Conservation (phyloP, 1,140 invertebrate genomes). For the Asobara japonica region DNA sequence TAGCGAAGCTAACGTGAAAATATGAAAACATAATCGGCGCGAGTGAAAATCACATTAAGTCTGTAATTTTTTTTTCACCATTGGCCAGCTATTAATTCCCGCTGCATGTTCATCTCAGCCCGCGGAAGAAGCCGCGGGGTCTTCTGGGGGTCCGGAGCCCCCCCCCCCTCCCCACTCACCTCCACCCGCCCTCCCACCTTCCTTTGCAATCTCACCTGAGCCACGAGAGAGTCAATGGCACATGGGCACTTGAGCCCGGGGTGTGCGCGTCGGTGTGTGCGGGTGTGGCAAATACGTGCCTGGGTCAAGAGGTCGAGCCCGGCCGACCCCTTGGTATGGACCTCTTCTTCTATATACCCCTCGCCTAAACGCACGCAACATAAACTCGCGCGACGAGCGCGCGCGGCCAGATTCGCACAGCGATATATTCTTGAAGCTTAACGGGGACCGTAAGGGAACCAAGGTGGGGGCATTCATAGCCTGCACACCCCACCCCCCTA, state of each 20-base stretch:
- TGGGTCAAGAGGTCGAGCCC: slow-evolving; percentile 61
- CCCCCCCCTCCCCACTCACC: slow-evolving; percentile 15
- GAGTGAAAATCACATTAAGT: slow-evolving; percentile 63
- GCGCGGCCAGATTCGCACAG: slow-evolving; percentile 32
- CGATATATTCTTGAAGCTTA: slow-evolving; percentile 26
- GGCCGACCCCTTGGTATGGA: slow-evolving; percentile 48
- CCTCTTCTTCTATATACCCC: slow-evolving; percentile 16
- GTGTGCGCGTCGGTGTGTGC: slow-evolving; percentile 58
- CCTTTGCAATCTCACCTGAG: background rate
- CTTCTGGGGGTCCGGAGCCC: background rate
- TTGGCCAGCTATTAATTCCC: slow-evolving; percentile 61
- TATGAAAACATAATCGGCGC: slow-evolving; percentile 50
- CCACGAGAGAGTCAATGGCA: background rate
- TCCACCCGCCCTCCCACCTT: background rate
- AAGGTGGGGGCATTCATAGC: background rate
- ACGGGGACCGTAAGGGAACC: background rate
- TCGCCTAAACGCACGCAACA: slow-evolving; percentile 30
- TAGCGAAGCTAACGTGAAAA: too few relatives aligned
- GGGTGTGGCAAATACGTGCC: slow-evolving; percentile 67
- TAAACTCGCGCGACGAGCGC: slow-evolving; percentile 30
- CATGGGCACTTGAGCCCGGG: slow-evolving; percentile 21
- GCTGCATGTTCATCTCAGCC: slow-evolving; percentile 18
- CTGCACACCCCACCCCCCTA: too few relatives aligned
- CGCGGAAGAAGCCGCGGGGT: background rate
- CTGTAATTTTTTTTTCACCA: slow-evolving; percentile 54